These are phyloP conservation scores for Lithophane socia DNA, from an alignment of 2,888 invertebrate species.

Conservation along the genomic window DNA sequence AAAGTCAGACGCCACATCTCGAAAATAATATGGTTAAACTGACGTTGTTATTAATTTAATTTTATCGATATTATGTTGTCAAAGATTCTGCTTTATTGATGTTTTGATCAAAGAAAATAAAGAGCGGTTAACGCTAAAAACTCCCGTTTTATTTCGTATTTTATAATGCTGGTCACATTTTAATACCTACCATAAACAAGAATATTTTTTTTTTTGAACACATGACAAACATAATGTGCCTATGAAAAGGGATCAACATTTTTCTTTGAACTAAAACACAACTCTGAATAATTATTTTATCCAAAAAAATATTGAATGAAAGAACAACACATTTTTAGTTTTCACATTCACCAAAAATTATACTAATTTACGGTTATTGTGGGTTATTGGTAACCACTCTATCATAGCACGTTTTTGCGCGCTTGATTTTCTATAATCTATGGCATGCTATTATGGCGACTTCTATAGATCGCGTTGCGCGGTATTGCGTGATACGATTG, in stretches of 20 bases:
- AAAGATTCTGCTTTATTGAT: background rate
- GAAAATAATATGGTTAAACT: background rate
- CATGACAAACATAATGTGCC: background rate
- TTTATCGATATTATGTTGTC: background rate
- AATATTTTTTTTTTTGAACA: background rate
- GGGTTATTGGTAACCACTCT: conserved; percentile 52
- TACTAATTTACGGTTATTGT: conserved; percentile 33
- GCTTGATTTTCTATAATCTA: conserved; percentile 76
- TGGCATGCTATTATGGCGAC: conserved; percentile 80
- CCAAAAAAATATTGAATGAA: background rate
- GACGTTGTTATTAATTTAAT: background rate
- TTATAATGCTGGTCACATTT: conserved; percentile 27
- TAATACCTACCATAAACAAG: conserved; percentile 53
- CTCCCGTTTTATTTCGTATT: background rate
- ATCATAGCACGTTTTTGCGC: conserved; percentile 72
- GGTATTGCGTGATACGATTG: conserved; percentile 88
- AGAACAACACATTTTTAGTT: no score
- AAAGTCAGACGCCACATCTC: background rate
- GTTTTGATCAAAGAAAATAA: background rate
- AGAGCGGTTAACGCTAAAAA: background rate
- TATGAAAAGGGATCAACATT: background rate
- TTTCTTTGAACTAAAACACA: background rate
- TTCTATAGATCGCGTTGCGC: conserved; percentile 84
- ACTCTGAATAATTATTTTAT: background rate
- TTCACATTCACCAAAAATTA: background rate